A percentile compares a stretch with the other conserved stretches of the same genome.
phyloP scores from a whole-genome alignment of 2,113 vertebrate genomes.

The Saimiri boliviensis region DNA sequence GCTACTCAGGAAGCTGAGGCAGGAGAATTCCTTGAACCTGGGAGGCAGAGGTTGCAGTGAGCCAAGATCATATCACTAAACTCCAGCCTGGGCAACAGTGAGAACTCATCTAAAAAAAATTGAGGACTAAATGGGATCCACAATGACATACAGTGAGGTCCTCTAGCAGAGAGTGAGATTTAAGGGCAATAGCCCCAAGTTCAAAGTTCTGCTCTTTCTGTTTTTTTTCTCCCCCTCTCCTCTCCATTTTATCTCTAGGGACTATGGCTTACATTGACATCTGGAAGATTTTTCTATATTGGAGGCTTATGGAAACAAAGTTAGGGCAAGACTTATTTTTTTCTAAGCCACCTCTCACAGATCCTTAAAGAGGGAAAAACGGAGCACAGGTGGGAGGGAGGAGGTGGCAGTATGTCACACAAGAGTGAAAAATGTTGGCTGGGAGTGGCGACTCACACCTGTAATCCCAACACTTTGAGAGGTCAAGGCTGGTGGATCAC shows the following conservation, averaged over 20 bases:
- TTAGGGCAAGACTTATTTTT: not conserved
- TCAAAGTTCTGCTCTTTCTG: not conserved
- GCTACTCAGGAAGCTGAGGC: no score
- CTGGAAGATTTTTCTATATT: not conserved
- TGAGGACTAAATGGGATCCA: not conserved
- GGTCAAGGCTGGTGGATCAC: no score
- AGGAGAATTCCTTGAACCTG: no score
- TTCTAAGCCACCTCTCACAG: not conserved
- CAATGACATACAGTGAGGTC: not conserved
- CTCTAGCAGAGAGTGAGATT: not conserved
- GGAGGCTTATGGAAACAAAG: not conserved
- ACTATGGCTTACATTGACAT: not conserved
- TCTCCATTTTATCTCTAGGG: not conserved
- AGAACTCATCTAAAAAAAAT: not conserved
- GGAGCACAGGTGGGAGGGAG: accelerated
- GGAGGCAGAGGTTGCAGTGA: no score
- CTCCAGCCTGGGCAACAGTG: no score
- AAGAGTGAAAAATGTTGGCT: not conserved
- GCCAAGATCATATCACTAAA: no score
- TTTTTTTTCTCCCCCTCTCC: not conserved
- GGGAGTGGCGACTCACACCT: no score
- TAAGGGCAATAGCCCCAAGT: not conserved
- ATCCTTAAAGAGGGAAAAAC: not conserved
- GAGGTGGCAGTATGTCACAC: accelerated
- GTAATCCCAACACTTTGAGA: no score